These are phyloP conservation scores for Denticeps clupeoides DNA, from an alignment of 2,797 vertebrate species.

Conservation along the genomic window DNA sequence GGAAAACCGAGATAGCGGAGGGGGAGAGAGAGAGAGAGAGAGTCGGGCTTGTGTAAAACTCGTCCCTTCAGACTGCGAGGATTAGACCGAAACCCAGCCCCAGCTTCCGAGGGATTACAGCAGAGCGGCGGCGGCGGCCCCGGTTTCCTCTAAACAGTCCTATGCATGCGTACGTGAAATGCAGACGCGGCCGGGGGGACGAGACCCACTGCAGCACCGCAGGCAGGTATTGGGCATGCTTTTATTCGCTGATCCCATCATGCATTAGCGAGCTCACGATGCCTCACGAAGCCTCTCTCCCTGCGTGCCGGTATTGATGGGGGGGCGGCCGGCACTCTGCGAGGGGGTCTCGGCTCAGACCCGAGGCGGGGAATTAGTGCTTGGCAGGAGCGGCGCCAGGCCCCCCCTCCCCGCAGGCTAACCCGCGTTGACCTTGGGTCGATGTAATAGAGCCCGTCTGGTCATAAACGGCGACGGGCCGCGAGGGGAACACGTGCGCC, in stretches of 20 bases:
- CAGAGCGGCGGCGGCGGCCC: not conserved
- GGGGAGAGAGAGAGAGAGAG: conserved; percentile 9
- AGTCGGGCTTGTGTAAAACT: conserved; percentile 46
- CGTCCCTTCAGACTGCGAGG: conserved; percentile 49
- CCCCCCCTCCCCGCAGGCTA: not conserved
- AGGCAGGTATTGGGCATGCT: too few species aligned
- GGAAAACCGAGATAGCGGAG: conserved; percentile 29
- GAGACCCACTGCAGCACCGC: not conserved
- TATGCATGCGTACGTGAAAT: not conserved
- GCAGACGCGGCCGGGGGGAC: not conserved
- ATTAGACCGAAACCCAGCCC: conserved; percentile 37
- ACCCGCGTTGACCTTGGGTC: not conserved
- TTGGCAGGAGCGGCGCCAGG: not conserved
- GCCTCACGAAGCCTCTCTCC: too few species aligned
- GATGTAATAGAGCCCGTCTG: not conserved
- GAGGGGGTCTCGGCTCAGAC: too few species aligned
- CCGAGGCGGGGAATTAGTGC: not conserved
- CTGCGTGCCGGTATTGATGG: too few species aligned
- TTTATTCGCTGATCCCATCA: too few species aligned
- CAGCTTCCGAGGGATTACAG: conserved; percentile 3
- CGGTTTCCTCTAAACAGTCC: not conserved
- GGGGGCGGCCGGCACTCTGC: too few species aligned
- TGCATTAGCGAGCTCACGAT: too few species aligned
- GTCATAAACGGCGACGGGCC: not conserved
- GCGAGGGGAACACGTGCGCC: not conserved